phyloP scores from a whole-genome alignment of 1,140 invertebrate genomes.

The Wiebesia pumilae region DNA sequence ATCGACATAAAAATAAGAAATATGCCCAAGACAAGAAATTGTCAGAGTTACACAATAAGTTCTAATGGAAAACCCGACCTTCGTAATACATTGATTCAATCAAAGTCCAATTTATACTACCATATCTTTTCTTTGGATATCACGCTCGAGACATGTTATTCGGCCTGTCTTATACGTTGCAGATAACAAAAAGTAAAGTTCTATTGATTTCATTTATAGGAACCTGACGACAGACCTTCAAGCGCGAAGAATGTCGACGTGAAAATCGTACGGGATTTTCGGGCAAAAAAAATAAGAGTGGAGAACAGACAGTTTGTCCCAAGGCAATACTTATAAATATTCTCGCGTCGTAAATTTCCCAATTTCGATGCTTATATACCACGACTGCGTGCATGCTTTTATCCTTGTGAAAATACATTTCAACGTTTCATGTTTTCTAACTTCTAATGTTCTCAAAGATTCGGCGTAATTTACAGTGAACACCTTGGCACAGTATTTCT shows the following conservation, averaged over 20 bases:
- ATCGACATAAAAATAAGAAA: not conserved
- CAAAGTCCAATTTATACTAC: conserved; percentile 39
- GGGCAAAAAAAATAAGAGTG: not conserved
- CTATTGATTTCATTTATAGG: conserved; percentile 28
- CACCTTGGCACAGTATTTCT: not conserved
- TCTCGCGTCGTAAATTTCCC: conserved; percentile 43
- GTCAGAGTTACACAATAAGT: not conserved
- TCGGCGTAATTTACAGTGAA: conserved; percentile 27
- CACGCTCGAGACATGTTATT: not conserved
- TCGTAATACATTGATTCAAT: conserved; percentile 22
- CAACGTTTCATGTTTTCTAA: not conserved
- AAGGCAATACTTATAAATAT: conserved; percentile 51
- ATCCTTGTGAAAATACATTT: conserved; percentile 13
- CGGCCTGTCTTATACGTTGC: not conserved
- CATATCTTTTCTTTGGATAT: conserved; percentile 41
- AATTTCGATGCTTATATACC: conserved; percentile 44
- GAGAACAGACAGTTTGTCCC: not conserved
- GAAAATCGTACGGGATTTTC: conserved; percentile 30
- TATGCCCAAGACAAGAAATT: not conserved
- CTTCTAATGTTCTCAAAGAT: not conserved
- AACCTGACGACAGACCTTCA: not conserved
- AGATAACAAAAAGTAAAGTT: conserved; percentile 23
- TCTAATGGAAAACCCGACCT: not conserved
- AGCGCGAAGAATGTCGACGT: not conserved
- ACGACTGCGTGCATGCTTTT: not conserved